Conservation (phyloP, 1,140 invertebrate genomes). For the Drosophila pseudoobscura region DNA sequence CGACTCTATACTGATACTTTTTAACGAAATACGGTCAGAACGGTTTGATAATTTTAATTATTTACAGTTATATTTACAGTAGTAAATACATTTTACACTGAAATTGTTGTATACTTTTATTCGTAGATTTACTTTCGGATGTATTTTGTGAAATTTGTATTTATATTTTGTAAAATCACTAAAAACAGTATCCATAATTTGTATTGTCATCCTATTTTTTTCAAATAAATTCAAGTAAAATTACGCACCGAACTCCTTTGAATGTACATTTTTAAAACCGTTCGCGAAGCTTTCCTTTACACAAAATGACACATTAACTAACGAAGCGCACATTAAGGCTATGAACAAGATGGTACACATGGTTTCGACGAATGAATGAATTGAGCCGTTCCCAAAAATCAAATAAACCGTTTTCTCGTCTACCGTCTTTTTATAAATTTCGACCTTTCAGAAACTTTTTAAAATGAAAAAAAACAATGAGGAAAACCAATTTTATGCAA, state of each 20-base stretch:
- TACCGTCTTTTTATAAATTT: conserved; percentile 52
- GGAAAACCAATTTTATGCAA: background rate
- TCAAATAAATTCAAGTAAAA: background rate
- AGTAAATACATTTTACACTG: too few relatives aligned
- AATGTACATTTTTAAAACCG: conserved; percentile 83
- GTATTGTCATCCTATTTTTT: background rate
- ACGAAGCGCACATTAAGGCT: conserved; percentile 26
- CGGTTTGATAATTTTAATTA: too few relatives aligned
- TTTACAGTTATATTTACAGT: too few relatives aligned
- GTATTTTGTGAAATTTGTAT: too few relatives aligned
- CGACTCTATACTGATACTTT: too few relatives aligned
- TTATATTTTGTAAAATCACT: too few relatives aligned
- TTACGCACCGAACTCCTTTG: conserved; percentile 74
- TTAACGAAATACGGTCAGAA: too few relatives aligned
- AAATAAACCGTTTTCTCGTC: conserved; percentile 47
- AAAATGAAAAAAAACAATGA: conserved; percentile 25
- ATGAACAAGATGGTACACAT: conserved; percentile 42
- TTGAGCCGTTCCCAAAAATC: conserved; percentile 48
- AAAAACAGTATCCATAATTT: too few relatives aligned
- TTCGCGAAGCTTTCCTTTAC: conserved; percentile 83
- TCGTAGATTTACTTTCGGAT: too few relatives aligned
- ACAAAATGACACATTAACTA: conserved; percentile 21
- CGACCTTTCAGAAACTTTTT: conserved; percentile 24
- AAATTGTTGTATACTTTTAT: too few relatives aligned
- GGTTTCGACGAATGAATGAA: conserved; percentile 33